phyloP scores from a whole-genome alignment of 2,888 invertebrate genomes.

The Patella ulyssiponensis region DNA sequence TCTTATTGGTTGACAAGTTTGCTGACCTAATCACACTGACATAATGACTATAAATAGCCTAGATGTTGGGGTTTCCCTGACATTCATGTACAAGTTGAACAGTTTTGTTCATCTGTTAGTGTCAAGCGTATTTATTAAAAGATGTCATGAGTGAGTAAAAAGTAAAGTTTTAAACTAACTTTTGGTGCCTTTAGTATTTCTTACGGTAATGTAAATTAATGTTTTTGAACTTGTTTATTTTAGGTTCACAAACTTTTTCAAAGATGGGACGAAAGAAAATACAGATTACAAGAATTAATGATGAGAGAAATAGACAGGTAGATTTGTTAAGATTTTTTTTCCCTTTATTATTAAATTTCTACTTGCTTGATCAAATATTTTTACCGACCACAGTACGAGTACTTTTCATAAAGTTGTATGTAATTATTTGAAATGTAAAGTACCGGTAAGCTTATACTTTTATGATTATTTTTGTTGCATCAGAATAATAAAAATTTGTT shows the following conservation, averaged over 20 bases:
- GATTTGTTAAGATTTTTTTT: conserved; percentile 50
- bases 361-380: background rate
- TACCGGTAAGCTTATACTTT: no score
- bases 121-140: background rate
- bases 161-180: no score
- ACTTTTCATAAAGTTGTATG: background rate
- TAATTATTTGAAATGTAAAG: background rate
- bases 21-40: conserved; percentile 8
- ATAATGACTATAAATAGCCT: conserved; percentile 3
- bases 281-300: conserved; percentile 99
- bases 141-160: no score
- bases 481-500: background rate
- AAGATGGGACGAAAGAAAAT: conserved; percentile 99
- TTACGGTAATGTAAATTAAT: background rate
- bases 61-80: background rate
- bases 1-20: background rate
- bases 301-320: conserved; percentile 99
- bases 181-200: no score
- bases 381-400: background rate
- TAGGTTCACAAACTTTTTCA: background rate
- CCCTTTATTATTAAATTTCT: background rate
- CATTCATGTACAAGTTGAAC: background rate
- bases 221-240: background rate
- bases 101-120: no score
- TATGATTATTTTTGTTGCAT: background rate